Evolutionary conservation across 2,888 invertebrate species (phyloP).

Genomic region (Drosophila kuntzei): DNA sequence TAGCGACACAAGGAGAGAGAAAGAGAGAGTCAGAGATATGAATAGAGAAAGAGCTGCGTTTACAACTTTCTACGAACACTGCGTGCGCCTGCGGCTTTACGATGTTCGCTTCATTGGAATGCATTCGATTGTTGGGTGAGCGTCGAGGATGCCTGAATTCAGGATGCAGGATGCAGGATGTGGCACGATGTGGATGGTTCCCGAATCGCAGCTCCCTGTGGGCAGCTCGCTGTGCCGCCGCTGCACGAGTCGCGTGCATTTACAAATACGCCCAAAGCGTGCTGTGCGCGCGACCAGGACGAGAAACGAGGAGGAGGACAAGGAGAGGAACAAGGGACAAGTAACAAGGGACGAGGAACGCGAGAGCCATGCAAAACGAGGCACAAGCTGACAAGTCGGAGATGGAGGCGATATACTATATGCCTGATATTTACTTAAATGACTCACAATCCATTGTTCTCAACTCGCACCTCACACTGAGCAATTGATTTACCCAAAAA

Average conservation of each 20-base stretch:
- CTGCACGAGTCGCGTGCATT: conserved; percentile 69
- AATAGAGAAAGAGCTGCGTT: conserved; percentile 9
- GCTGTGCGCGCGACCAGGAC: conserved; percentile 67
- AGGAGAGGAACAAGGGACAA: neutral
- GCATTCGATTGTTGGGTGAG: conserved; percentile 24
- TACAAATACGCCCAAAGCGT: conserved; percentile 40
- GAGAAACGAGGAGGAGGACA: neutral
- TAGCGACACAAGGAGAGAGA: neutral
- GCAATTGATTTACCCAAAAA: conserved; percentile 37
- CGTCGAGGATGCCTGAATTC: conserved; percentile 17
- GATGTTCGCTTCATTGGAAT: conserved; percentile 67
- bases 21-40: neutral
- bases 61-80: conserved; percentile 52
- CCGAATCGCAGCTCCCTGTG: conserved; percentile 48
- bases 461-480: conserved; percentile 22
- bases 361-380: conserved; percentile 5
- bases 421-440: conserved; percentile 17
- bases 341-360: neutral
- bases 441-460: conserved; percentile 16
- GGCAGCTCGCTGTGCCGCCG: conserved; percentile 46
- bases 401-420: neutral
- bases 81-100: conserved; percentile 64
- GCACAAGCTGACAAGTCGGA: neutral
- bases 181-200: conserved; percentile 16
- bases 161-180: conserved; percentile 26